phyloP scores from a whole-genome alignment of 2,888 invertebrate genomes.

The Suillia variegata region DNA sequence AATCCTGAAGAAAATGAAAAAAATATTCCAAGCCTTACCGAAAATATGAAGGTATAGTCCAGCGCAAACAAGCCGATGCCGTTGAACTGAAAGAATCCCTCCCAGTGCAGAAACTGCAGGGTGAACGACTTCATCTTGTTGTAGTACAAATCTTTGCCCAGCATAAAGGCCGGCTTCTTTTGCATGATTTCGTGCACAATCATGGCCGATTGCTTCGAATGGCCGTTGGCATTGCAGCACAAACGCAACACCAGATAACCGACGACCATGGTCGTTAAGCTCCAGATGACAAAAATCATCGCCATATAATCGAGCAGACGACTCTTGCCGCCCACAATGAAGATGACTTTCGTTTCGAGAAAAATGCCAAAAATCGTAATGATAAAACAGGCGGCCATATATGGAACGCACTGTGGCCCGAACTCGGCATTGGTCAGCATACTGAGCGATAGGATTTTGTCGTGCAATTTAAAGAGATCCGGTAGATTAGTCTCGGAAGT shows the following conservation, averaged over 20 bases:
- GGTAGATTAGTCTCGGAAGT: constrained; percentile 54
- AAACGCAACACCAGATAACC: constrained; percentile 53
- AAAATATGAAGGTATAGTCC: constrained; percentile 62
- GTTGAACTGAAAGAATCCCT: constrained; percentile 59
- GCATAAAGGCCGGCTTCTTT: constrained; percentile 60
- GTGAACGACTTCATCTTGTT: constrained; percentile 62
- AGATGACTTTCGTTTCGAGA: constrained; percentile 57
- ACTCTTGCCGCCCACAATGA: constrained; percentile 51
- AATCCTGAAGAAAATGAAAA: background rate
- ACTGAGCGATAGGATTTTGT: constrained; percentile 54
- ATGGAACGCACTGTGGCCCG: constrained; percentile 56
- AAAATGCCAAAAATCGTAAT: constrained; percentile 58
- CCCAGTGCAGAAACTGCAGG: constrained; percentile 60
- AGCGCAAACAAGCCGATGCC: constrained; percentile 58
- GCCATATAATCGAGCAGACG: constrained; percentile 49
- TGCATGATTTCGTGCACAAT: constrained; percentile 61
- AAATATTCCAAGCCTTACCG: constrained; percentile 41
- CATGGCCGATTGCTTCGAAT: constrained; percentile 58
- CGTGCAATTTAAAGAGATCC: constrained; percentile 56
- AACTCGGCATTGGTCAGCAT: constrained; percentile 53
- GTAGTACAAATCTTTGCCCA: constrained; percentile 59
- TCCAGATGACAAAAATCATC: constrained; percentile 55
- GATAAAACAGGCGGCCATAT: constrained; percentile 57
- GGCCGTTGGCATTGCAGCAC: constrained; percentile 55
- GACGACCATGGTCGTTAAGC: constrained; percentile 49